Base-by-base conservation (phyloP, 1,140 invertebrate species). In the Vollenhovia emeryi region DNA sequence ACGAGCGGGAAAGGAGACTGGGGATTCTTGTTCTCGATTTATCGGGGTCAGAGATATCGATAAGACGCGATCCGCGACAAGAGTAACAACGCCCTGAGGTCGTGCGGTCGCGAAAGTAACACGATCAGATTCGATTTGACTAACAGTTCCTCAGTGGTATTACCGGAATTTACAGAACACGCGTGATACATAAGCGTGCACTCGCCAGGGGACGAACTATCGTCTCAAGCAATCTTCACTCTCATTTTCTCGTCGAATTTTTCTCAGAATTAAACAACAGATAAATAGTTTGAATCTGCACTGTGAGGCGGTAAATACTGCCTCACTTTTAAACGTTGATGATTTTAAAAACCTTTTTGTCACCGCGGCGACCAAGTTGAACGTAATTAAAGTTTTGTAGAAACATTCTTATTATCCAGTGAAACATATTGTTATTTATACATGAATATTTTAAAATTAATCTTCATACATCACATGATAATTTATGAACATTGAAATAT, bases 11-110 rank as follows among this genome's bases (percentile, higher is more conserved):
- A 84, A 43, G 27, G 64, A 55, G 64, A 15, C 24, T 66, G 36
- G 52, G n/a, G 50, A 75, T 64, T 64, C 82, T 84, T 73, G 79
- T 50, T 75, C 85, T 68, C 69, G 79, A 87, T 88, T 87, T 87
- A 87, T 88, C 86, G 87, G 36, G 87, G 87, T 76, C 86, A 62
- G 48, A 71, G 86, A 87, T 88, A 88, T 76, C 71, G 71, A 87
- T 84, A 83, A 87, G 71, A 66, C 69, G 48, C 71, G 86, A 87
- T 69, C 59, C 71, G 57, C 87, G 80, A 74, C 71, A 76, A 84
- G 80, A 84, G 33, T 84, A 79, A 66, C 76, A 85, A 59, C 84
- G 64, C 60, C 80, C 57, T n/a, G 80, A 84, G 80, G 80, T 85
- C 83, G 75, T 66, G 36, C 74, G 84, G 33, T 27, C 33, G 57